Evolutionary conservation across 53 echinoderm and acorn worm genomes (phyloP), one percentile per base, ranked within the genome.

Genomic region (Apostichopus leukothele): DNA sequence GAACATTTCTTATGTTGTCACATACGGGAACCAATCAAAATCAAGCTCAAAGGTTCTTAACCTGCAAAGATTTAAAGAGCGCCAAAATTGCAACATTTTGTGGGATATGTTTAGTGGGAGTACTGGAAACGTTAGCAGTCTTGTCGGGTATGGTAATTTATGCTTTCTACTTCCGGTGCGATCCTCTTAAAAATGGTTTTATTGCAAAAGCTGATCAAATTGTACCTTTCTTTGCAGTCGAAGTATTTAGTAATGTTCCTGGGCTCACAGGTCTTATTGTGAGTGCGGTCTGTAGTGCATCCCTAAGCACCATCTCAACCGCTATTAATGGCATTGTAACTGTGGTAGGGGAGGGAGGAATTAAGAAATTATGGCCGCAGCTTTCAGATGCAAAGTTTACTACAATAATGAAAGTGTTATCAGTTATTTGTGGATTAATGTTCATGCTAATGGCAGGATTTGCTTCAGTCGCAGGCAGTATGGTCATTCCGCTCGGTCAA

Each of bases 1-100:
- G 85, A 84, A 13, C 50, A 14, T 53, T 83, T 60, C 21, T 83
- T 3, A 83, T 83, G 63, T 13, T 59, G 7, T 13, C 55, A 11
- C 57, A 83, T 60, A 60, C 60, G 19, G 83, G 83, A 13, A 19
- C 83, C 55, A 83, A 83, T 83, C 83, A 83, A 60, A 83, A 83
- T 59, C 83, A 83, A 61, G 83, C 83, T 6, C 83, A 83, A 60
- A 57, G 83, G 26, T 83, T 20, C 83, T 60, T 83, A 23, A 83
- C 83, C 12, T 83, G 79, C 79, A 79, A 5, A 50, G 79, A 53
- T 79, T 52, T 79, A 79, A 39, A 9, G 51, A 79, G 79, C 79
- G 79, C 79, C 79, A 23, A 79, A 79, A 14, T 51, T 52, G 79
- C 79, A 16, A 11, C 52, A 51, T 79, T 79, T 79, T 50, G 9